Evolutionary conservation across 2,113 vertebrate species (phyloP), one percentile per base, ranked within the genome.

Genomic region (Oryzias curvinotus): DNA sequence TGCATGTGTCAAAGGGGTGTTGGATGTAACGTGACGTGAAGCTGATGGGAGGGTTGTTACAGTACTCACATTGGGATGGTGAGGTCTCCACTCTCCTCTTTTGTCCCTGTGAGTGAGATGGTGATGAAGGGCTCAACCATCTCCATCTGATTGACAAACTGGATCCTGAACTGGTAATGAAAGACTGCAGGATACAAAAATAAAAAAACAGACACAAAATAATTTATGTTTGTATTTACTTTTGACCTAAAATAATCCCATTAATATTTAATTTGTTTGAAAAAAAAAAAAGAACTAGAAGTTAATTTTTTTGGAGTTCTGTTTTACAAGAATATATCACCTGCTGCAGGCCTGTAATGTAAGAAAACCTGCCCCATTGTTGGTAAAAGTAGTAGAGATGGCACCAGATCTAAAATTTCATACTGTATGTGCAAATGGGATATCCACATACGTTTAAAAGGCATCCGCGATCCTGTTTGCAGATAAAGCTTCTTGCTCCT

Each of bases 81-180:
- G 46, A 97, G 59, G 30, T 89, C 89, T 69, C 92, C 90, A 52
- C 88, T 91, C 44, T 96, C 93, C 1, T 90, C 84, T 62, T 93
- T 93, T 10, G 93, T 95, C 61, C 96, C 96, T 0, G 88, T 85
- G 57, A 98, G 88, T 5, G 91, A 93, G 77, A 96, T 82, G 30
- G 87, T 90, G 46, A 98, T 92, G 6, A 90, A 77, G 3, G 94
- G 93, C 15, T 94, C 85, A 10, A 82, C 75, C 0, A 64, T 79
- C 52, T 92, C 86, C 5, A 81, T 89, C 84, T 93, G 91, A 62
- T 91, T 94, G 80, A 93, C 83, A 75, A 96, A 93, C 77, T 93
- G 93, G 68, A 98, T 93, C 90, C 93, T 97, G 87, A 98, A 92
- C 84, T 96, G 96, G 71, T 96, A 97, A 74, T 98, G 96, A 73